Percentiles rank a stretch among this genome's conserved stretches.
Evolutionary conservation across 2,888 invertebrate genomes (phyloP).

Genomic region (Xiphydria camelus): DNA sequence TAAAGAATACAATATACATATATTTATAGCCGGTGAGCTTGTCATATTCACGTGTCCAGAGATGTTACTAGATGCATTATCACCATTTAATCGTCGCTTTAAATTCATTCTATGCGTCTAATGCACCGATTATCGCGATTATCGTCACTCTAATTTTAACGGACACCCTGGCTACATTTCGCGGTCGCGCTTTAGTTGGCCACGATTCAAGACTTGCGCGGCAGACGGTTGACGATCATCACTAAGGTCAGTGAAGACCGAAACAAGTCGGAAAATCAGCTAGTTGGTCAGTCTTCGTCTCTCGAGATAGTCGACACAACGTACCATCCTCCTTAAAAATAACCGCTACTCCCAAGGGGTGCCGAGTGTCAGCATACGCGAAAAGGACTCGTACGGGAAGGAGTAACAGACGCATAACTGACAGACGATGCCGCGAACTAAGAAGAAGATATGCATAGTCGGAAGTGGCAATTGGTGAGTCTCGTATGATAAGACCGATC

Average conservation of each 20-base stretch:
- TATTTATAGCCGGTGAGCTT: no score
- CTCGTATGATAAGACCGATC: no score
- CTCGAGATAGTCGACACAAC: conserved; percentile 10
- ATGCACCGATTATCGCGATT: conserved; percentile 30
- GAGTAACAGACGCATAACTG: background rate
- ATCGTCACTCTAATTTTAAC: conserved; percentile 49
- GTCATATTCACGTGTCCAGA: no score
- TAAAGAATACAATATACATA: no score
- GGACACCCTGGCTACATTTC: conserved; percentile 27
- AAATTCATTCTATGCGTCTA: no score
- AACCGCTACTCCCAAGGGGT: background rate
- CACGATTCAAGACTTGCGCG: conserved; percentile 45
- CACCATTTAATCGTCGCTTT: no score
- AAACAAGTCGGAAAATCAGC: conserved; percentile 42
- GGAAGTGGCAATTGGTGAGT: conserved; percentile 63
- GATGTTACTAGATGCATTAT: no score
- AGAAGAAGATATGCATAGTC: conserved; percentile 61
- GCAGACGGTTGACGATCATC: conserved; percentile 37
- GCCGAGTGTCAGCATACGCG: background rate
- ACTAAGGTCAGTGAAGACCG: conserved; percentile 47
- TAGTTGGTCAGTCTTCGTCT: conserved; percentile 28
- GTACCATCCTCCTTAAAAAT: no score
- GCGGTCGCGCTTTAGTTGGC: conserved; percentile 33
- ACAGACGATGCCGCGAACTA: conserved; percentile 38
- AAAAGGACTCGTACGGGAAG: background rate